Evolutionary conservation across 2,888 invertebrate species (phyloP), one percentile per base, ranked within the genome.

Genomic region (Parasteatoda lunata): DNA sequence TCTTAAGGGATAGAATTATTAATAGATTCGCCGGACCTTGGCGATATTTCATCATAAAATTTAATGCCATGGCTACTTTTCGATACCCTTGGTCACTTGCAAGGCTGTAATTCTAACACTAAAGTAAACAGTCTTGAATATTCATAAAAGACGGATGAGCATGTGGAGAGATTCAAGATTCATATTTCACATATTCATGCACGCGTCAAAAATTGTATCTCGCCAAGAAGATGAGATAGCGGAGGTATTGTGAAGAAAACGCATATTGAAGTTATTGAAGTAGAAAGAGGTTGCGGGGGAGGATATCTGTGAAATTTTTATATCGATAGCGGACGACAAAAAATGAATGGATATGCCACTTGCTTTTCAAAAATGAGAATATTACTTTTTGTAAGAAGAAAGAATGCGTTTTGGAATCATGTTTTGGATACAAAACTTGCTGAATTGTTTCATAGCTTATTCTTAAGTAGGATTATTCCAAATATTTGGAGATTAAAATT

Each of bases 101-200:
- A 30, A 30, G 30, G 30, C 30, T 30, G 30, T 30, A 30, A 30
- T 30, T 30, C 30, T 30, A 30, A 30, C 30, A 30, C 30, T 30
- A 30, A 30, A 30, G 30, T 30, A 30, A 30, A 30, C 30, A 30
- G 30, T 59, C 59, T 59, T 59, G 59, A 59, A 59, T 59, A 59
- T 59, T 59, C 59, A 59, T 59, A 59, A 6, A 59, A 59, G 59
- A 59, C 59, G 59, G 8, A 59, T 59, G 59, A 59, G 54, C 9
- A 9, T 54, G 9, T 54, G 11, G 9, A 11, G 54, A 54, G 13
- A 54, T 11, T 3, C 13, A n/a, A 59, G 59, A 59, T 59, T 9
- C 59, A 59, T 59, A 59, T 59, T 59, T 59, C 59, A 59, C 59
- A 59, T 59, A 59, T 59, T 59, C n/a, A 59, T 59, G 59, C 59